These are phyloP conservation scores for Orientallactaga sibirica DNA, from an alignment of 2,797 vertebrate species.

Conservation along the genomic window DNA sequence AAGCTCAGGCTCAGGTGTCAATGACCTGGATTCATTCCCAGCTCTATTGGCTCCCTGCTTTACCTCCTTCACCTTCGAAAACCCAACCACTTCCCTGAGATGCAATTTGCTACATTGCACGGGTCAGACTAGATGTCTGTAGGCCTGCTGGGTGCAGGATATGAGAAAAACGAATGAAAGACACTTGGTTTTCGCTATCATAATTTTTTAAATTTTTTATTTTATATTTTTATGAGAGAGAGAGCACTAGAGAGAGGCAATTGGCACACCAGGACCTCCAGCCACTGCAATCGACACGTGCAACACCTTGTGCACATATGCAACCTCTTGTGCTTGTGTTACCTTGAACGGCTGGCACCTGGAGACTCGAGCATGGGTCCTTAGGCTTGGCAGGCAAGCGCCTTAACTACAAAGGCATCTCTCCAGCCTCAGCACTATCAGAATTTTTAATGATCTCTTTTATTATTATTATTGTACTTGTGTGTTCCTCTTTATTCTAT, in stretches of 20 bases:
- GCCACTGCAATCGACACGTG: no score
- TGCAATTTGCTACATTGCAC: background rate
- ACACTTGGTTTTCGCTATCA: background rate
- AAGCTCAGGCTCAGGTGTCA: background rate
- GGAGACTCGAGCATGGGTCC: no score
- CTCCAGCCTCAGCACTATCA: no score
- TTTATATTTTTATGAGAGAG: no score
- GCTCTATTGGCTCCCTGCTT: background rate
- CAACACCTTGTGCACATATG: no score
- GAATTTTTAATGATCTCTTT: constrained; percentile 2
- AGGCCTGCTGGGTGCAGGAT: background rate
- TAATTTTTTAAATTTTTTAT: background rate
- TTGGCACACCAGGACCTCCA: no score
- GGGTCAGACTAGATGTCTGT: background rate
- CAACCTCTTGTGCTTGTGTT: no score
- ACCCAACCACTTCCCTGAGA: background rate
- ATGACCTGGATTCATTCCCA: background rate
- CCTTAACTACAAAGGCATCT: no score
- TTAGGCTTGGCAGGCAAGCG: no score
- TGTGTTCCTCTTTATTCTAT: background rate
- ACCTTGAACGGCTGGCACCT: no score
- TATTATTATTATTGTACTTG: background rate
- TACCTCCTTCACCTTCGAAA: background rate
- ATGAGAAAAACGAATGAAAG: constrained; percentile 18
- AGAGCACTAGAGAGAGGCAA: no score